A percentile compares a stretch with the other conserved stretches of the same genome.
Evolutionary conservation across 2,888 invertebrate species (phyloP).

Genomic region (Trissoscelio sp.): DNA sequence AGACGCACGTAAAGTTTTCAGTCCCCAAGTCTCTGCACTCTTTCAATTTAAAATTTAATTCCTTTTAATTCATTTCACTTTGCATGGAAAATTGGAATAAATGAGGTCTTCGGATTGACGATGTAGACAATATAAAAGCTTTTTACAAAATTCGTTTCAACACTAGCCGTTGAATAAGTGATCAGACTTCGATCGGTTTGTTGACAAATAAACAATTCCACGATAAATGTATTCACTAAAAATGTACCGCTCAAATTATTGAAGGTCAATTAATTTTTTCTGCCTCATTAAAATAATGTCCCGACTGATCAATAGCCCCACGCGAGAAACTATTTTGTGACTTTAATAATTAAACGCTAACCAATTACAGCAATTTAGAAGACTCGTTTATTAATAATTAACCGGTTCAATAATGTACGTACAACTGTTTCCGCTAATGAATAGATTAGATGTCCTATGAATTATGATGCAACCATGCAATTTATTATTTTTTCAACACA

Average conservation of each 20-base stretch:
- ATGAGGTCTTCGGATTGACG: constrained; percentile 17
- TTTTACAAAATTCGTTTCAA: not conserved
- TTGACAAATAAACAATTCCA: not conserved
- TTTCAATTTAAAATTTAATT: constrained; percentile 42
- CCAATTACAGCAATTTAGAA: constrained; percentile 35
- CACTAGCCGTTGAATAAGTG: no score
- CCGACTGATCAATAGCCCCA: constrained; percentile 4
- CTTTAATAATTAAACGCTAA: constrained; percentile 27
- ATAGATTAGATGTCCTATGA: constrained; percentile 7
- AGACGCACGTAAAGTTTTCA: constrained; percentile 27
- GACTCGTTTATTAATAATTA: constrained; percentile 41
- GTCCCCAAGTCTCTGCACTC: not conserved
- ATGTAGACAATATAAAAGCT: constrained; percentile 12
- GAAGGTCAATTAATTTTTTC: not conserved
- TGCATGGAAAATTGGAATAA: constrained; percentile 15
- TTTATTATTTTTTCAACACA: not conserved
- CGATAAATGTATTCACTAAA: not conserved
- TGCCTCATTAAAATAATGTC: constrained; percentile 3
- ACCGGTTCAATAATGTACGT: constrained; percentile 23
- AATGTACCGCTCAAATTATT: not conserved
- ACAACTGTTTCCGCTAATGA: constrained; percentile 35
- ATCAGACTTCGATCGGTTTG: not conserved
- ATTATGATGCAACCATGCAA: constrained; percentile 2
- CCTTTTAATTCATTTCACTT: constrained; percentile 39
- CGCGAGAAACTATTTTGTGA: constrained; percentile 8